A percentile compares a stretch with the other conserved stretches of the same genome.
Evolutionary conservation across 2,888 invertebrate genomes (phyloP).

Genomic region (Diaperis boleti): DNA sequence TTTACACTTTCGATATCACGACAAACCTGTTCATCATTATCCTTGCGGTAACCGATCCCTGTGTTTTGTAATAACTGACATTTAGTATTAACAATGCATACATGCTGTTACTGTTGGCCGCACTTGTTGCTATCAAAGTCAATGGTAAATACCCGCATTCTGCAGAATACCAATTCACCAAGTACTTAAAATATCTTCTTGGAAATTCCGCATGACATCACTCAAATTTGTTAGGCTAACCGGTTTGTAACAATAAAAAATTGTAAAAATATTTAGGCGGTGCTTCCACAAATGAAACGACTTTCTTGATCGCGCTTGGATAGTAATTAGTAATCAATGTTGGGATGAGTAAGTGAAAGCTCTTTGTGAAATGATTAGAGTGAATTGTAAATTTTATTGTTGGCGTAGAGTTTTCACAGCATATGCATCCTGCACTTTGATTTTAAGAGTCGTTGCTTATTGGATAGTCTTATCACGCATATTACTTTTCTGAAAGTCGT

Average conservation of each 20-base stretch:
- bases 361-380: constrained; percentile 13
- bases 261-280: constrained; percentile 1
- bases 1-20: constrained; percentile 39
- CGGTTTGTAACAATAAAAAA: constrained; percentile 25
- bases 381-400: constrained; percentile 19
- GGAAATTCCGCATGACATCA: constrained; percentile 17
- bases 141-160: constrained; percentile 18
- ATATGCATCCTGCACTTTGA: background rate
- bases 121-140: constrained; percentile 15
- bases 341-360: constrained; percentile 28
- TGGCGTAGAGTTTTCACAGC: constrained; percentile 16
- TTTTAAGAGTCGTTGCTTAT: background rate
- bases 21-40: constrained; percentile 38
- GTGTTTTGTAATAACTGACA: constrained; percentile 49
- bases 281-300: constrained; percentile 17
- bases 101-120: too few species aligned
- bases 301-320: constrained; percentile 29
- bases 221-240: constrained; percentile 25
- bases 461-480: background rate
- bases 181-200: constrained; percentile 8
- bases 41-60: constrained; percentile 51
- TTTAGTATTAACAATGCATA: constrained; percentile 23
- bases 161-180: background rate
- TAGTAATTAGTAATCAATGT: constrained; percentile 28
- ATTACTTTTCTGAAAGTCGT: background rate